These are phyloP conservation scores for Cerastoderma edule DNA, from an alignment of 2,888 invertebrate genomes.

Conservation along the genomic window DNA sequence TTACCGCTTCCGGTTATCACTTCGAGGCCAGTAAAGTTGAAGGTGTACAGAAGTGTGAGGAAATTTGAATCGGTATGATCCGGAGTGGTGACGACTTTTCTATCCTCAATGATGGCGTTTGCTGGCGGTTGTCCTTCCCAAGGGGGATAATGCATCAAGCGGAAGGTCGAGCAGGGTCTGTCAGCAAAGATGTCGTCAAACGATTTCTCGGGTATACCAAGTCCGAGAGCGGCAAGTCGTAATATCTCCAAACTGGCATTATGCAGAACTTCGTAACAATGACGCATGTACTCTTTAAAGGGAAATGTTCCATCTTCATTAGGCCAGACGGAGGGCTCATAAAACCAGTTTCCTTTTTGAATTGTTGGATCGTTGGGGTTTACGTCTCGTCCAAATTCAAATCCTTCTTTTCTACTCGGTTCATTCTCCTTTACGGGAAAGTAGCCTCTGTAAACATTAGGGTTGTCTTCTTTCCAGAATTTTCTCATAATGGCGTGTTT, in stretches of 20 bases:
- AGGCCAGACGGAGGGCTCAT: constrained; percentile 62
- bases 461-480: constrained; percentile 62
- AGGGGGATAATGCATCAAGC: constrained; percentile 69
- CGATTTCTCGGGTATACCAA: constrained; percentile 62
- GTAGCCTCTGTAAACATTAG: constrained; percentile 68
- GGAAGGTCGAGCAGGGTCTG: constrained; percentile 66
- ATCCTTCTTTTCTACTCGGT: constrained; percentile 69
- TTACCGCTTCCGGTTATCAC: constrained; percentile 48
- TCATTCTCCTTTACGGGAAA: constrained; percentile 64
- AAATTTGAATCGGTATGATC: constrained; percentile 69
- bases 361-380: constrained; percentile 49
- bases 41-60: constrained; percentile 62
- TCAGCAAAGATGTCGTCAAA: constrained; percentile 67
- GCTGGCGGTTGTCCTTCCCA: constrained; percentile 56
- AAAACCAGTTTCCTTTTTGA: constrained; percentile 59
- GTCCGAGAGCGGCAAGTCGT: constrained; percentile 60
- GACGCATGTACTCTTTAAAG: constrained; percentile 49
- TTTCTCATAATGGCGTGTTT: constrained; percentile 58
- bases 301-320: constrained; percentile 63
- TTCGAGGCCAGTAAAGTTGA: constrained; percentile 65
- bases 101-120: constrained; percentile 58
- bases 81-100: constrained; percentile 60
- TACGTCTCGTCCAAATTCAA: constrained; percentile 62
- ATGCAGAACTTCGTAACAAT: constrained; percentile 57
- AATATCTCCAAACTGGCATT: constrained; percentile 60